phyloP scores from a whole-genome alignment of 2,797 vertebrate genomes.

The Brachyalestes nurse region DNA sequence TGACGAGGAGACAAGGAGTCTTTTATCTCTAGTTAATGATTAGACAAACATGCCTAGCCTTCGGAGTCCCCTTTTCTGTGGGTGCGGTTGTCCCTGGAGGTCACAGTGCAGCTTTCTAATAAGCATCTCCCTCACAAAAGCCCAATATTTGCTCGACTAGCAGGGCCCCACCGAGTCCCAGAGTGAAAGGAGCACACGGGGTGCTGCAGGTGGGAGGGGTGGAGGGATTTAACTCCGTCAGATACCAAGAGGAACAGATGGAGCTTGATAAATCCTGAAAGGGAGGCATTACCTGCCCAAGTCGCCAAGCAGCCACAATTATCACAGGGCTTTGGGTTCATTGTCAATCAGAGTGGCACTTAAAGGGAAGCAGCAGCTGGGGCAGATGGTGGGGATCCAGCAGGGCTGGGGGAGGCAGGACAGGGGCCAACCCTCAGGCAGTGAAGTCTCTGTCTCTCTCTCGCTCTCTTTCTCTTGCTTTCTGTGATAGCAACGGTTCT shows the following conservation, averaged over 20 bases:
- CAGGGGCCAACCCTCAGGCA: conserved; percentile 83
- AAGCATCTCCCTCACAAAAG: conserved; percentile 72
- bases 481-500: conserved; percentile 56
- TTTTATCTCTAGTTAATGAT: conserved; percentile 85
- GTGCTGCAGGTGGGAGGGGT: conserved; percentile 31
- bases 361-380: conserved; percentile 89
- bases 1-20: conserved; percentile 65
- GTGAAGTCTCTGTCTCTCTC: conserved; percentile 48
- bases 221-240: conserved; percentile 73
- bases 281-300: conserved; percentile 90
- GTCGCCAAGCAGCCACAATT: conserved; percentile 87
- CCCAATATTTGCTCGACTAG: conserved; percentile 82
- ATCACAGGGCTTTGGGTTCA: conserved; percentile 88
- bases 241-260: conserved; percentile 84
- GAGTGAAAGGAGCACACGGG: conserved; percentile 59
- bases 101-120: conserved; percentile 73
- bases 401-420: conserved; percentile 84
- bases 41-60: conserved; percentile 77
- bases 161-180: conserved; percentile 55
- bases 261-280: conserved; percentile 89
- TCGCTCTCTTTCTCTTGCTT: conserved; percentile 44
- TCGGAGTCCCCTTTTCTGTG: conserved; percentile 65
- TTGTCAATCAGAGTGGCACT: conserved; percentile 94
- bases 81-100: conserved; percentile 75
- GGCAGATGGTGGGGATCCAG: conserved; percentile 94